Percentiles rank a stretch among this genome's conserved stretches.
These are phyloP conservation scores for Drosophila novamexicana DNA, from an alignment of 1,140 invertebrate genomes.

Conservation along the genomic window DNA sequence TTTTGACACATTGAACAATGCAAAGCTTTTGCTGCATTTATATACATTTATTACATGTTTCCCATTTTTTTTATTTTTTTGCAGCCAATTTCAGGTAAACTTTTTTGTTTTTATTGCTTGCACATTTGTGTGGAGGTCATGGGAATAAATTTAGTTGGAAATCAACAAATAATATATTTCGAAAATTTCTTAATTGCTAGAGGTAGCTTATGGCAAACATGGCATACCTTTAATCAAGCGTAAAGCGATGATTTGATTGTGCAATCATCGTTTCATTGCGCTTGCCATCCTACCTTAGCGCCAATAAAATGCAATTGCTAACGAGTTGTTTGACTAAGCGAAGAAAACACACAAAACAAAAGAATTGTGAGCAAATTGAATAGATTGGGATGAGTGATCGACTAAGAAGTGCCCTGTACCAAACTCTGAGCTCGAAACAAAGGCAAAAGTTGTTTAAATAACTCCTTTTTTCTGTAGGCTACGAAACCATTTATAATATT, in stretches of 20 bases:
- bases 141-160: constrained; percentile 11
- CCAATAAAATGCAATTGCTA: constrained; percentile 58
- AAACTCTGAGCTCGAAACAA: no score
- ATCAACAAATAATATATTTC: constrained; percentile 18
- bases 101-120: constrained; percentile 21
- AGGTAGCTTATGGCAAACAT: constrained; percentile 34
- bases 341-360: constrained; percentile 39
- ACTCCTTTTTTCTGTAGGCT: no score
- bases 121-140: constrained; percentile 1
- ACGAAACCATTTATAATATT: no score
- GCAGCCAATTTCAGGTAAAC: constrained; percentile 3
- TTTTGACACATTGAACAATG: background rate
- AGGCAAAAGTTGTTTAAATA: no score
- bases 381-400: background rate
- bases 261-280: constrained; percentile 39
- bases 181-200: constrained; percentile 32
- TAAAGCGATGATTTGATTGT: constrained; percentile 60
- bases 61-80: background rate
- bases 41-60: constrained; percentile 3
- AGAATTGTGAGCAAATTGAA: constrained; percentile 3
- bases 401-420: background rate
- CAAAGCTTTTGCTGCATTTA: background rate
- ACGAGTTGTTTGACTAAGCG: constrained; percentile 70
- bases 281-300: background rate
- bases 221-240: constrained; percentile 46